phyloP scores from a whole-genome alignment of 35 echinoderm and acorn worm species.

The Ophioderma brevispina region DNA sequence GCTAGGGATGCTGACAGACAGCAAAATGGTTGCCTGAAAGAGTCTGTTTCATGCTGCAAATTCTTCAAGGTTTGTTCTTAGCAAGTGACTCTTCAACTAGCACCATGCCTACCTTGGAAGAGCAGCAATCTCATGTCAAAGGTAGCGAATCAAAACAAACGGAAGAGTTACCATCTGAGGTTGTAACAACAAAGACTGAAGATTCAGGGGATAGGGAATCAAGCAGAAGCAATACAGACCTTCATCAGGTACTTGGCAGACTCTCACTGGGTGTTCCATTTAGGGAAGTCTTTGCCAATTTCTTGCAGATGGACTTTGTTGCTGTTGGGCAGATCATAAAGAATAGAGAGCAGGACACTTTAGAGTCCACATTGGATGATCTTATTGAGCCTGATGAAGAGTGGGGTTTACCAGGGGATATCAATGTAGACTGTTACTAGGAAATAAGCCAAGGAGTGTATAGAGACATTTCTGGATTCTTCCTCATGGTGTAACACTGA shows the following conservation, averaged over 20 bases:
- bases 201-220: no score
- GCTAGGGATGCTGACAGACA: neutral
- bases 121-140: no score
- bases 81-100: no score
- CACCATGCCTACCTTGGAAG: no score
- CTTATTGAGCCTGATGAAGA: neutral
- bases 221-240: no score
- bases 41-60: neutral
- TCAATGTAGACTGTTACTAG: neutral
- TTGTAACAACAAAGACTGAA: no score
- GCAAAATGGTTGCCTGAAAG: neutral
- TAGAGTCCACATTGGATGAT: neutral
- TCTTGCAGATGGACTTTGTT: neutral
- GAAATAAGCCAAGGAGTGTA: no score
- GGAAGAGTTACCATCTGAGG: no score
- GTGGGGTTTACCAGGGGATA: neutral
- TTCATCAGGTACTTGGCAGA: neutral
- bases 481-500: no score
- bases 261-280: neutral
- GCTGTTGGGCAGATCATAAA: neutral
- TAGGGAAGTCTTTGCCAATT: neutral
- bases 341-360: neutral
- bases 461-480: no score
- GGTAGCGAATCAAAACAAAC: no score
- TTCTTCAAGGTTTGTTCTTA: neutral